A percentile compares a stretch with the other conserved stretches of the same genome.
Evolutionary conservation across 1,140 invertebrate genomes (phyloP).

Genomic region (Muscidifurax raptorellus): DNA sequence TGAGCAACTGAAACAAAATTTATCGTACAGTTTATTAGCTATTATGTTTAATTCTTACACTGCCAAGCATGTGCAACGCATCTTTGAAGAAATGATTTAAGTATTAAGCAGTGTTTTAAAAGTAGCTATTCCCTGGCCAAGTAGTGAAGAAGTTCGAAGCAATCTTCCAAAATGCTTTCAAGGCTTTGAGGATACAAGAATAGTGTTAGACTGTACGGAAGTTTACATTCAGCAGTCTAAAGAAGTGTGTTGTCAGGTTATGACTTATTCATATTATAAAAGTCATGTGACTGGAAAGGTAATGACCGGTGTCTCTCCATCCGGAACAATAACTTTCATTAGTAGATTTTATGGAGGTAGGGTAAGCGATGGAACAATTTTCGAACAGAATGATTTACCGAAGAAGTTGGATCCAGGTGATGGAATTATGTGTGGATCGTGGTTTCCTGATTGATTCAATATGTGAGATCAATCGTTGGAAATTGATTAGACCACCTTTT

Average conservation of each 20-base stretch:
- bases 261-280: conserved; percentile 65
- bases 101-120: too few species aligned
- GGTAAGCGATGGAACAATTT: conserved; percentile 64
- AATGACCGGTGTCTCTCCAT: conserved; percentile 65
- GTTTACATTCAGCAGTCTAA: conserved; percentile 59
- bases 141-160: too few species aligned
- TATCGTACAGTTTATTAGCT: too few species aligned
- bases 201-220: too few species aligned
- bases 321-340: conserved; percentile 65
- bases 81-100: too few species aligned
- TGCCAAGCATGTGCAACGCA: too few species aligned
- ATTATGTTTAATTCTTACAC: too few species aligned
- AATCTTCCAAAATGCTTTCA: too few species aligned
- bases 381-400: conserved; percentile 46
- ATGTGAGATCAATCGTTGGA: conserved; percentile 53
- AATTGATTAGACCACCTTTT: too few species aligned
- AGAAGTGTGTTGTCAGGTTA: conserved; percentile 56
- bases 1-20: too few species aligned
- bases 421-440: conserved; percentile 57
- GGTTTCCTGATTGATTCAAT: conserved; percentile 50
- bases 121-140: too few species aligned
- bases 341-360: conserved; percentile 63
- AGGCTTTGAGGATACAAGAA: too few species aligned
- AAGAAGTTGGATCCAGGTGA: conserved; percentile 54
- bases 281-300: conserved; percentile 60